Evolutionary conservation across 2,888 invertebrate genomes (phyloP), one percentile per base, ranked within the genome.

Genomic region (Ormia ochracea): DNA sequence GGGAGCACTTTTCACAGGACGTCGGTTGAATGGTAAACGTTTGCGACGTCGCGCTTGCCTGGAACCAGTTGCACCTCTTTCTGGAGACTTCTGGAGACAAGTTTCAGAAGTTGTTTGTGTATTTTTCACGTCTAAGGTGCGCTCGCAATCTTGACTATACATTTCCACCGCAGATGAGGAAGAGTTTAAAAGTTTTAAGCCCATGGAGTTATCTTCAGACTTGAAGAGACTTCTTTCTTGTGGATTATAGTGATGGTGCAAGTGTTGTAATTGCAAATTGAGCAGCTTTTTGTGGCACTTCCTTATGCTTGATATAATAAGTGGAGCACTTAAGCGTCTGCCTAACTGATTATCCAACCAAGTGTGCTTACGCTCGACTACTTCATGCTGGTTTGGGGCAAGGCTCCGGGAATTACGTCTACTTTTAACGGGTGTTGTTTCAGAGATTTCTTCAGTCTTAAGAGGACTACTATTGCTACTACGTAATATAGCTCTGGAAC

Each of bases 251-350:
- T 28, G 38, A n/a, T 59, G 26, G 1, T 69, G 48, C 33, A 65
- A 58, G 19, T 82, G 74, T 4, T 78, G 75, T 66, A 65, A 80
- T 33, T 83, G 80, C 75, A 74, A 83, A 81, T 56, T 83, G 65
- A 70, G 82, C 76, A 72, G 84, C 85, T 84, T 83, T 65, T 81
- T 82, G 23, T 83, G 83, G 73, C 86, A 88, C 72, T 85, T 87
- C 66, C 83, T 85, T 4, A 87, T 59, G 59, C 82, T 84, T 9
- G 83, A 82, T 23, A 83, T 82, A 63, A 83, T 83, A 45, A 86
- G 48, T 2, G 84, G 84, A 9, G 83, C 83, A 12, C 81, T 83
- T 23, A 85, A 82, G 52, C 86, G 88, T 19, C 84, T 85, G 4
- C 88, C 84, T 74, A 89, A 81, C 21, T 81, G 63, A 2, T 69